phyloP scores from a whole-genome alignment of 2,113 vertebrate species.

The Bos javanicus region DNA sequence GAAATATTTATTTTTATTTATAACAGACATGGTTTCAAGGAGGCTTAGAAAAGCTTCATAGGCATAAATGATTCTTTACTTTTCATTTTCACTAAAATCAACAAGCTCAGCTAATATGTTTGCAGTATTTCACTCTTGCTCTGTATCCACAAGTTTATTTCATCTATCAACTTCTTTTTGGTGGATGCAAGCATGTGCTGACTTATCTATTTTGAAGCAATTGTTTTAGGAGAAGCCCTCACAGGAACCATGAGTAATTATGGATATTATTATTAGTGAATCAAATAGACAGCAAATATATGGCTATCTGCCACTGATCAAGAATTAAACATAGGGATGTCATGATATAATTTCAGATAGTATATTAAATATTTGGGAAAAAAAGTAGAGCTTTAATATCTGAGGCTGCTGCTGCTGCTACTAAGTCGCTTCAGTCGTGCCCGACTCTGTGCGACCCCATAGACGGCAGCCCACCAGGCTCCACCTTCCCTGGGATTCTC shows the following conservation, averaged over 20 bases:
- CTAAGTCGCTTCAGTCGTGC: neutral
- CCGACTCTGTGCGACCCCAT: accelerated
- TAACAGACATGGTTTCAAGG: neutral
- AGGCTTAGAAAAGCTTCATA: neutral
- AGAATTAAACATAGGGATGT: neutral
- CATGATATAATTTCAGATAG: neutral
- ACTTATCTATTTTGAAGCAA: neutral
- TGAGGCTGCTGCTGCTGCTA: neutral
- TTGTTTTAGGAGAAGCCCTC: constrained; percentile 1
- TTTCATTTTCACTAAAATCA: neutral
- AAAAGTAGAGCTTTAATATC: neutral
- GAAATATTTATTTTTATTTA: neutral
- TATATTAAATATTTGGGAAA: neutral
- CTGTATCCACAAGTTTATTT: neutral
- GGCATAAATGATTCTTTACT: neutral
- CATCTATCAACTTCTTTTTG: neutral
- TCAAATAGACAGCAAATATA: neutral
- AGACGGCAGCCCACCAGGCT: neutral
- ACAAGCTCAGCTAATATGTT: neutral
- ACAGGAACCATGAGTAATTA: neutral
- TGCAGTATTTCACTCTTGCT: neutral
- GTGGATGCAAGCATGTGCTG: constrained; percentile 1
- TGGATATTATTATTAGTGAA: neutral
- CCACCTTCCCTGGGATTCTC: accelerated
- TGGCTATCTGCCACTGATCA: neutral